Percentiles rank a stretch among this genome's conserved stretches.
Evolutionary conservation across 2,797 vertebrate species (phyloP).

Genomic region (Sebastolobus alascanus): DNA sequence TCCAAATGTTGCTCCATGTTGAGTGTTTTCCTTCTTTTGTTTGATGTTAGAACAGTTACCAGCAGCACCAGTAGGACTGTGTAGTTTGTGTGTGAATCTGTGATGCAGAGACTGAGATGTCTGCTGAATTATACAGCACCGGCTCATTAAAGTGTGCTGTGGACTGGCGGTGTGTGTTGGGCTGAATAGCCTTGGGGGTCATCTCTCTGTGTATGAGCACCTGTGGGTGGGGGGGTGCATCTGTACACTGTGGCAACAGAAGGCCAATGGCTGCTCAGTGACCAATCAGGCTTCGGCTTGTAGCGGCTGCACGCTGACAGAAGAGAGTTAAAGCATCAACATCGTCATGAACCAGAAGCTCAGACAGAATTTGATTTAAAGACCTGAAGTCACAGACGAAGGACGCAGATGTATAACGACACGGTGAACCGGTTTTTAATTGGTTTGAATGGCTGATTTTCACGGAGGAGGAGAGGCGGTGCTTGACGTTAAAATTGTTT

Average conservation of each 20-base stretch:
- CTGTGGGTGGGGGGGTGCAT: neutral
- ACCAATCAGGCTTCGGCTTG: neutral
- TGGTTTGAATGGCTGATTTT: too few relatives aligned
- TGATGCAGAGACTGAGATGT: neutral
- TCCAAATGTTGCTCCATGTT: too few relatives aligned
- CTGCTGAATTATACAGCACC: constrained; percentile 33
- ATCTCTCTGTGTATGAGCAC: neutral
- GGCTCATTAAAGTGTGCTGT: constrained; percentile 12
- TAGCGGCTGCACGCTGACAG: neutral
- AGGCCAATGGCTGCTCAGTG: constrained; percentile 12
- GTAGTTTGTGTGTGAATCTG: neutral
- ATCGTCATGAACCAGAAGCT: neutral
- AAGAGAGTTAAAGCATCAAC: neutral
- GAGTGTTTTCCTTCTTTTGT: neutral
- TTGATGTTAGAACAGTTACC: neutral
- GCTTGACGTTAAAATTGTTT: neutral
- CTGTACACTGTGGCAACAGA: neutral
- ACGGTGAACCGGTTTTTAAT: neutral
- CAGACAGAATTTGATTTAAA: neutral
- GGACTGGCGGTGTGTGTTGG: neutral
- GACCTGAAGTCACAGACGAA: neutral
- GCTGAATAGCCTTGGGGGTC: neutral
- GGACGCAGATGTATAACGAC: neutral
- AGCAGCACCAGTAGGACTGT: neutral
- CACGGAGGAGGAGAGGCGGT: too few relatives aligned